Evolutionary conservation across 2,113 vertebrate species (phyloP).

Genomic region (Chaenocephalus aceratus): DNA sequence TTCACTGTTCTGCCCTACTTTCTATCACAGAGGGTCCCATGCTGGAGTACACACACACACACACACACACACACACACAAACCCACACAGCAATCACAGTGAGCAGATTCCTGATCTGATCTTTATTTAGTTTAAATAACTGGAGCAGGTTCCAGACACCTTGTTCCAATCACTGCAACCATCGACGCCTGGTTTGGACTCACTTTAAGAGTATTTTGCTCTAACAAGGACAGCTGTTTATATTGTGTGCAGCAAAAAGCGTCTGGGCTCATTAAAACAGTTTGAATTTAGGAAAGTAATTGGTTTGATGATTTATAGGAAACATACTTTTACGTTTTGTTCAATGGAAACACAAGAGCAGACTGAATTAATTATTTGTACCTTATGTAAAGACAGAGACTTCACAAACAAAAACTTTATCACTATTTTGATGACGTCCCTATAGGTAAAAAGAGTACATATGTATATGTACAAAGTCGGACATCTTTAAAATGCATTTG

Average conservation of each 20-base stretch:
- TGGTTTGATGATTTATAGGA: slow-evolving; percentile 48
- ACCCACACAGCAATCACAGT: slow-evolving; percentile 11
- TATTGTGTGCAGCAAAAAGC: slow-evolving; percentile 18
- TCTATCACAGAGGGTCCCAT: slow-evolving; percentile 56
- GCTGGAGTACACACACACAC: slow-evolving; percentile 1
- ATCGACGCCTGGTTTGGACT: background rate
- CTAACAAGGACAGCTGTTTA: slow-evolving; percentile 3
- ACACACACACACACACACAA: slow-evolving; percentile 15
- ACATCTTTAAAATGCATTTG: slow-evolving; percentile 10
- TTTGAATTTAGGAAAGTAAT: slow-evolving; percentile 47
- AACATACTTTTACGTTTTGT: slow-evolving; percentile 19
- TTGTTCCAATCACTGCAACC: slow-evolving; percentile 34
- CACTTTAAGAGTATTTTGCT: background rate
- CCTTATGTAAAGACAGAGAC: slow-evolving; percentile 45
- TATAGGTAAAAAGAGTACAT: slow-evolving; percentile 24
- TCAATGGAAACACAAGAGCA: slow-evolving; percentile 30
- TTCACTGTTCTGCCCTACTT: slow-evolving; percentile 67
- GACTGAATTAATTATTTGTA: slow-evolving; percentile 39
- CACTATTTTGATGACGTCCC: slow-evolving; percentile 15
- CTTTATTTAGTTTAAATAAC: slow-evolving; percentile 79
- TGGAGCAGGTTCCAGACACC: slow-evolving; percentile 66
- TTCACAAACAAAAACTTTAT: slow-evolving; percentile 25
- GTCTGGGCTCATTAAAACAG: slow-evolving; percentile 9
- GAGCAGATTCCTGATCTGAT: slow-evolving; percentile 62
- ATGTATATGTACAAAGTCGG: slow-evolving; percentile 2